These are phyloP conservation scores for Pipistrellus nathusii DNA, from an alignment of 2,797 vertebrate genomes.

Conservation along the genomic window DNA sequence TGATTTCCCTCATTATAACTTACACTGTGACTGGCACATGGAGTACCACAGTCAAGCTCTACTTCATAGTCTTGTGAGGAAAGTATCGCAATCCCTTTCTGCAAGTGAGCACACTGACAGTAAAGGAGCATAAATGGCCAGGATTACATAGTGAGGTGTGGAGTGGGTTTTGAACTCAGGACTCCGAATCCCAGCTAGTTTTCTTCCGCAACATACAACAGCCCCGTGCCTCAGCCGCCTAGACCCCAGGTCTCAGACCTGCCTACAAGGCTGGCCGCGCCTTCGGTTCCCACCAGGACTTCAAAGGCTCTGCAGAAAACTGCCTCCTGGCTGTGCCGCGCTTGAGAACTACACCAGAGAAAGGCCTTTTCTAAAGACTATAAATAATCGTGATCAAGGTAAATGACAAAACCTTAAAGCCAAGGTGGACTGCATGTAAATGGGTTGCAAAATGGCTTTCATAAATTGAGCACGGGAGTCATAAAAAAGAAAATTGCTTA, in stretches of 20 bases:
- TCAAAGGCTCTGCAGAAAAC: slow-evolving; percentile 51
- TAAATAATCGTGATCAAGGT: slow-evolving; percentile 78
- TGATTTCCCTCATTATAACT: slow-evolving; percentile 3
- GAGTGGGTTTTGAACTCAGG: neutral
- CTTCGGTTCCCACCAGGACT: slow-evolving; percentile 17
- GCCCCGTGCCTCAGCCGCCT: too few species aligned
- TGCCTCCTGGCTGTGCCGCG: neutral
- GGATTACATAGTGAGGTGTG: neutral
- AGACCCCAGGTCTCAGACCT: neutral
- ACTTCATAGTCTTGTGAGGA: neutral
- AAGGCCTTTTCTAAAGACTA: slow-evolving; percentile 66
- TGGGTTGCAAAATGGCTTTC: slow-evolving; percentile 82
- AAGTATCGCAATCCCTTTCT: neutral
- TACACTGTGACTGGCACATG: neutral
- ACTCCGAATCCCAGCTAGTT: neutral
- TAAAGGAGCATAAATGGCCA: neutral
- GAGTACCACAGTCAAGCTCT: neutral
- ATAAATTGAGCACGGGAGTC: slow-evolving; percentile 81
- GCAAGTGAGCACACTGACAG: neutral
- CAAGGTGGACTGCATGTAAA: slow-evolving; percentile 83
- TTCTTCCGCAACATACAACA: neutral
- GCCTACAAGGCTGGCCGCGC: neutral
- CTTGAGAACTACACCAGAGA: slow-evolving; percentile 46
- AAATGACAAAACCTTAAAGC: slow-evolving; percentile 74
- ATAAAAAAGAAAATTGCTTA: slow-evolving; percentile 83